Evolutionary conservation across 2,113 vertebrate genomes (phyloP).

Genomic region (Ophiodon elongatus): DNA sequence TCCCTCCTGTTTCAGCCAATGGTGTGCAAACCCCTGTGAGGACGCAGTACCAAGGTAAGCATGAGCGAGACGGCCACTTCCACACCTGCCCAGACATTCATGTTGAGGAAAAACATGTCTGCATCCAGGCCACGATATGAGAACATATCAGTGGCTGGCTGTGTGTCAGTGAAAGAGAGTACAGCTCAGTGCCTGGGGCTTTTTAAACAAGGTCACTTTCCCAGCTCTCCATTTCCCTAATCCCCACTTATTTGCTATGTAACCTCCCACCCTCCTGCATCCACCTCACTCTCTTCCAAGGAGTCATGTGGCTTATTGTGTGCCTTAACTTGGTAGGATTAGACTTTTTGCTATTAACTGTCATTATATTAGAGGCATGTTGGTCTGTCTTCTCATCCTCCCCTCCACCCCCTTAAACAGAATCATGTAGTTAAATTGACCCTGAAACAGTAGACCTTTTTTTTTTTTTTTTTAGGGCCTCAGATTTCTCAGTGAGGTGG

Average conservation of each 20-base stretch:
- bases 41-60: constrained; percentile 74
- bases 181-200: constrained; percentile 52
- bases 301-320: constrained; percentile 66
- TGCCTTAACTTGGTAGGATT: constrained; percentile 33
- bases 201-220: constrained; percentile 70
- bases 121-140: constrained; percentile 12
- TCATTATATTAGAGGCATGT: constrained; percentile 56
- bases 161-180: constrained; percentile 40
- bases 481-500: neutral
- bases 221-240: constrained; percentile 72
- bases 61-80: neutral
- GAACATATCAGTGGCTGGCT: constrained; percentile 28
- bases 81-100: constrained; percentile 17
- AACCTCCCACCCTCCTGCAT: constrained; percentile 49
- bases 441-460: neutral
- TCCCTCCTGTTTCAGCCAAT: constrained; percentile 68
- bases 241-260: constrained; percentile 55
- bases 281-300: constrained; percentile 37
- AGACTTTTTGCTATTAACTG: constrained; percentile 41
- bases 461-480: constrained; percentile 1
- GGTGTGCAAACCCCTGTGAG: constrained; percentile 14
- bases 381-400: constrained; percentile 8
- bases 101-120: constrained; percentile 7
- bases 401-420: neutral
- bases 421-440: constrained; percentile 16